A percentile compares a stretch with the other conserved stretches of the same genome.
Evolutionary conservation across 2,113 vertebrate genomes (phyloP).

Genomic region (Gallinago media): DNA sequence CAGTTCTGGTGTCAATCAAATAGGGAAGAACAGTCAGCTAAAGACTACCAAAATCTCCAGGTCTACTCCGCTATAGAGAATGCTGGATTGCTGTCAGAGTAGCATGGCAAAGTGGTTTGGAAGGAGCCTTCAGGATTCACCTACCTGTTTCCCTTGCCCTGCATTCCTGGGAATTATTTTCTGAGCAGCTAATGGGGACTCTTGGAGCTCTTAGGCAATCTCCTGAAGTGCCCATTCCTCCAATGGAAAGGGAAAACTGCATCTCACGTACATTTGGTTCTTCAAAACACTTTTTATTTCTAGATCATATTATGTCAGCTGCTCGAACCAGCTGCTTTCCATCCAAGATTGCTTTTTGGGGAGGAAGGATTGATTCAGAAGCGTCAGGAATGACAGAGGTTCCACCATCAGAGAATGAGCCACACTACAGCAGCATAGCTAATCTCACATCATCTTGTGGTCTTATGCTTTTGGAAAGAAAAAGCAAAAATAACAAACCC

Average conservation of each 20-base stretch:
- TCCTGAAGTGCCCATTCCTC: not conserved
- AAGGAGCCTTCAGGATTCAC: not conserved
- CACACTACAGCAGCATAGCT: not conserved
- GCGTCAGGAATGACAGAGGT: not conserved
- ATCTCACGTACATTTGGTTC: not conserved
- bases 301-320: not conserved
- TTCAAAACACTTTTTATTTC: not conserved
- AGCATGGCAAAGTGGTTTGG: not conserved
- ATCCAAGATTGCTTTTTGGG: not conserved
- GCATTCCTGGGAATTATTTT: not conserved
- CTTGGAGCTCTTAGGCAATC: not conserved
- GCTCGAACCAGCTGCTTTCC: not conserved
- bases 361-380: not conserved
- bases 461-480: not conserved
- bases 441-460: not conserved
- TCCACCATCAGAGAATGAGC: not conserved
- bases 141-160: fast-evolving
- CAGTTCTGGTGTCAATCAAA: not conserved
- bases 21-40: not conserved
- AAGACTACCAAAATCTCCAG: not conserved
- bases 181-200: not conserved
- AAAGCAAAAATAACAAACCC: not conserved
- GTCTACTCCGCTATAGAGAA: not conserved
- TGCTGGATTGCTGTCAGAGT: not conserved
- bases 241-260: not conserved